Conservation (phyloP, 2,113 vertebrate genomes). For the Odocoileus virginianus region DNA sequence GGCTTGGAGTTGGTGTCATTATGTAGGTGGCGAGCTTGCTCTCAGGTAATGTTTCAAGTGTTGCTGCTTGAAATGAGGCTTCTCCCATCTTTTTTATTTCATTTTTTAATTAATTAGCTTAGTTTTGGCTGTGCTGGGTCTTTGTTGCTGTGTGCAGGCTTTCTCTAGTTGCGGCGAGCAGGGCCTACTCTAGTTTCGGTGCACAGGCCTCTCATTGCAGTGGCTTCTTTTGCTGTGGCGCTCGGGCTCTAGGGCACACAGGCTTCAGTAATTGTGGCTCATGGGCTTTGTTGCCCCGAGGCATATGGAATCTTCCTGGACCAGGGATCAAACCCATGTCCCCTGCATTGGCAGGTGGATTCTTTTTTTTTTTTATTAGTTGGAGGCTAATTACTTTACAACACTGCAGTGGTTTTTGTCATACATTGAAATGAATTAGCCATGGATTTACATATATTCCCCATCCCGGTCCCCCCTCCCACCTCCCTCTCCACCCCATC, state of each 20-base stretch:
- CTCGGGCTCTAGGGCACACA: background rate
- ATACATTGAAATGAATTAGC: no score
- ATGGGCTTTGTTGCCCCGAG: rapidly evolving
- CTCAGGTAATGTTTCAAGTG: background rate
- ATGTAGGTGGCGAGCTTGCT: background rate
- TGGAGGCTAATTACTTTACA: no score
- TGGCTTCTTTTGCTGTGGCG: background rate
- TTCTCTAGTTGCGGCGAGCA: background rate
- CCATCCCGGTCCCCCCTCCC: no score
- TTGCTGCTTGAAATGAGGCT: background rate
- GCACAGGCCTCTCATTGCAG: background rate
- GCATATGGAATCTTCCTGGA: background rate
- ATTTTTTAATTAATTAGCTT: background rate
- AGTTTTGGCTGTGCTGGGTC: background rate
- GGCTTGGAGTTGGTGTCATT: background rate
- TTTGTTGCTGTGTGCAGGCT: background rate
- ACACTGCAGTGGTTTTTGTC: no score
- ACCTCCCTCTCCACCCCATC: no score
- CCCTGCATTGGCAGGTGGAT: background rate
- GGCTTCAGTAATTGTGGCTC: background rate
- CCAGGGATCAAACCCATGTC: background rate
- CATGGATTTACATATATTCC: no score
- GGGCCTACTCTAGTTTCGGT: background rate
- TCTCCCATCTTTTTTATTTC: background rate
- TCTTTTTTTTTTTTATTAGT: background rate